Percentiles rank a stretch among this genome's conserved stretches.
Conservation (phyloP, 2,113 vertebrate genomes). For the Ceyx cyanopectus region DNA sequence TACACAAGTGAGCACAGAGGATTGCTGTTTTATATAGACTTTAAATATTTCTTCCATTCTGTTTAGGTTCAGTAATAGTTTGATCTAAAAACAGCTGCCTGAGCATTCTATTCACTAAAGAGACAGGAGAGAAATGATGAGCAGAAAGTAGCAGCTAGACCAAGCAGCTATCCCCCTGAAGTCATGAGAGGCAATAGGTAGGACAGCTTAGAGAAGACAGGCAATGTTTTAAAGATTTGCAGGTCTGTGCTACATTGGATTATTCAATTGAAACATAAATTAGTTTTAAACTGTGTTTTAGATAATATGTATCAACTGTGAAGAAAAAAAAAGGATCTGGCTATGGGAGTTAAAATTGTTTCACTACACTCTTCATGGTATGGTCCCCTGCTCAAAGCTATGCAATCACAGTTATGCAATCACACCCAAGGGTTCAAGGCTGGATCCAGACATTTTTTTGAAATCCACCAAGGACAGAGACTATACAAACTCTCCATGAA, state of each 20-base stretch:
- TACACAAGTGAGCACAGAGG: neutral
- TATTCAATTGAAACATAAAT: neutral
- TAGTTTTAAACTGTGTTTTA: neutral
- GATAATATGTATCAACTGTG: neutral
- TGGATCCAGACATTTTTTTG: neutral
- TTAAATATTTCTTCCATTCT: neutral
- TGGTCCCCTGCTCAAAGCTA: neutral
- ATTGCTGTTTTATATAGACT: neutral
- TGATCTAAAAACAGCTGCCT: neutral
- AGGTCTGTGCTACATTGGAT: neutral
- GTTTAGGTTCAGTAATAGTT: neutral
- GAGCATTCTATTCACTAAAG: neutral
- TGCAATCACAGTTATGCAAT: too few species aligned
- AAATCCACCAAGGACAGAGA: neutral
- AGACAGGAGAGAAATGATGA: neutral
- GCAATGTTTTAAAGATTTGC: neutral
- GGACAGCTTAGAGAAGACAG: neutral
- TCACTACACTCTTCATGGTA: neutral
- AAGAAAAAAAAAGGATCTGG: neutral
- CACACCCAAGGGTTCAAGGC: neutral
- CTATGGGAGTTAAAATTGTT: neutral
- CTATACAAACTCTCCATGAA: neutral
- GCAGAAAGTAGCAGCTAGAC: neutral
- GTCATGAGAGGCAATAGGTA: neutral
- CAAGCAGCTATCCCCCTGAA: neutral